Conservation (phyloP, 2,113 vertebrate genomes). For the Catagonus wagneri region DNA sequence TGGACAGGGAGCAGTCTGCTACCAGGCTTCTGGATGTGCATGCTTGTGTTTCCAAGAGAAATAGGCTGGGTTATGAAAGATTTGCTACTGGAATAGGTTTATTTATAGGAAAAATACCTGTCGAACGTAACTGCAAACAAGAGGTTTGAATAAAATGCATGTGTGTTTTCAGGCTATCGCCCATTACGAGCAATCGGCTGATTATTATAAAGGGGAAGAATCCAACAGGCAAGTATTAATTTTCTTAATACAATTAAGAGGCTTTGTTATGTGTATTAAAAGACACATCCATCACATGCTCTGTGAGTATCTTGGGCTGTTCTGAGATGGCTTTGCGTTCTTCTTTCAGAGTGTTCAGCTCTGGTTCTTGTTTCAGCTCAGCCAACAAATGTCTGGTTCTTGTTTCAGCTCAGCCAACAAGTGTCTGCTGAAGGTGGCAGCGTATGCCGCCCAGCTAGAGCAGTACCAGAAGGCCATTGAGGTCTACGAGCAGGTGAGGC, state of each 20-base stretch:
- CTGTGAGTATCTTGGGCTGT: background rate
- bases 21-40: background rate
- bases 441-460: slow-evolving; percentile 96
- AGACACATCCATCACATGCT: rapidly evolving
- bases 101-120: background rate
- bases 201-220: slow-evolving; percentile 99
- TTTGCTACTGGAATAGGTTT: background rate
- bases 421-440: slow-evolving; percentile 98
- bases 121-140: background rate
- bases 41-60: background rate
- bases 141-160: background rate
- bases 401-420: slow-evolving; percentile 95
- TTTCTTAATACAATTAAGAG: background rate
- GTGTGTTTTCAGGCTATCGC: slow-evolving; percentile 93
- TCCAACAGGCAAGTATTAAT: slow-evolving; percentile 94
- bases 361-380: slow-evolving; percentile 88
- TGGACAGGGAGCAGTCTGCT: background rate
- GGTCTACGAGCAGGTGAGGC: slow-evolving; percentile 97
- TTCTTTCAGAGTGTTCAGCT: rapidly evolving
- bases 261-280: background rate
- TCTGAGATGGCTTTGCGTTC: background rate
- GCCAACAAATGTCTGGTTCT: slow-evolving; percentile 96
- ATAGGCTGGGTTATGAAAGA: background rate
- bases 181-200: slow-evolving; percentile 99
- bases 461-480: slow-evolving; percentile 98